Evolutionary conservation across 2,797 vertebrate species (phyloP).

Genomic region (Enteromius paludinosus): DNA sequence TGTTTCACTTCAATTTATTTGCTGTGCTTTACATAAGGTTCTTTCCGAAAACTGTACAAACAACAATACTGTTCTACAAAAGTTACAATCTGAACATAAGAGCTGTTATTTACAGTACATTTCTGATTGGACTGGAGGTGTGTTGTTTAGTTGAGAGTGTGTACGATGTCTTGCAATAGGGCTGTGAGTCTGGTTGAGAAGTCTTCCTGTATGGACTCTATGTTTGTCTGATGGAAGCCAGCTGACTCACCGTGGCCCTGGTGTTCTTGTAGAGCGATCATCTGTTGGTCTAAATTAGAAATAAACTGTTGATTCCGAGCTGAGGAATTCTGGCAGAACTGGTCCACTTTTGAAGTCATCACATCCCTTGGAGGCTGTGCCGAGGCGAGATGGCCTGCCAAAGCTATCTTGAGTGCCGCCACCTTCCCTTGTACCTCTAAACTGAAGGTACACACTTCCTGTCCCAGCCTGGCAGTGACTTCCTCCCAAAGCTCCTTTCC

Average conservation of each 20-base stretch:
- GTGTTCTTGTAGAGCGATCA: slow-evolving; percentile 65
- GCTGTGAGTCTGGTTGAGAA: slow-evolving; percentile 76
- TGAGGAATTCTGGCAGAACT: slow-evolving; percentile 73
- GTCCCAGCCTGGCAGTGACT: slow-evolving; percentile 68
- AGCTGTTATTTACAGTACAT: slow-evolving; percentile 58
- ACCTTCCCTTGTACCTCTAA: slow-evolving; percentile 66
- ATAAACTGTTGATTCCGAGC: slow-evolving; percentile 69
- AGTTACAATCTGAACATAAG: slow-evolving; percentile 39
- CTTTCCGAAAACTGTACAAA: slow-evolving; percentile 35
- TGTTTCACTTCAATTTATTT: slow-evolving; percentile 7
- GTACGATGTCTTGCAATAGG: slow-evolving; percentile 78
- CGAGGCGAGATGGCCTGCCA: slow-evolving; percentile 61
- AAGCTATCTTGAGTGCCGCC: slow-evolving; percentile 65
- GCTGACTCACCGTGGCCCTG: slow-evolving; percentile 41
- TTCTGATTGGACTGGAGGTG: slow-evolving; percentile 1
- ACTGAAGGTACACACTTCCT: slow-evolving; percentile 71
- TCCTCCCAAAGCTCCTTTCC: slow-evolving; percentile 67
- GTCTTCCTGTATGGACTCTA: slow-evolving; percentile 73
- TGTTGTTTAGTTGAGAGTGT: slow-evolving; percentile 49
- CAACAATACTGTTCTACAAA: slow-evolving; percentile 42
- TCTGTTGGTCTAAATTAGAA: slow-evolving; percentile 68
- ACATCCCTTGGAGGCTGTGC: slow-evolving; percentile 47
- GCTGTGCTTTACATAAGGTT: neutral
- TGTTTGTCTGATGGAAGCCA: slow-evolving; percentile 55
- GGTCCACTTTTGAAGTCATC: slow-evolving; percentile 62